Evolutionary conservation across 2,888 invertebrate genomes (phyloP), one percentile per base, ranked within the genome.

Genomic region (Teinopalpus imperialis): DNA sequence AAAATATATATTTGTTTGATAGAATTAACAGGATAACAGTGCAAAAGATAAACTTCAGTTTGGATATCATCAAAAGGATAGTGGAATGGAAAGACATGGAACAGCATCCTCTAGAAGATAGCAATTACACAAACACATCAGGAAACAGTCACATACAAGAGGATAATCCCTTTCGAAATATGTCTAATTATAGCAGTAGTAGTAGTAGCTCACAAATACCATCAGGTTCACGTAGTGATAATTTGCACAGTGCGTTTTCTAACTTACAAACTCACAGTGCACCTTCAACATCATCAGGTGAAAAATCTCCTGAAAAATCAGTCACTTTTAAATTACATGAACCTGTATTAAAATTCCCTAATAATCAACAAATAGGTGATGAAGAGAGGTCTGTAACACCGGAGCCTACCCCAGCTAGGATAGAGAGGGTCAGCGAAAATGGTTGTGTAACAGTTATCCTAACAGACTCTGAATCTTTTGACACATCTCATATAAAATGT

Each of bases 81-180:
- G 94, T 97, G 0, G 96, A 97, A 68, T 96, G 96, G 94, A 96
- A 95, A 66, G 96, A 97, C 76, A 83, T 93, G 16, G 93, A 94
- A 68, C 91, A 92, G 59, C 96, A 96, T 85, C 94, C 95, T 0
- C 71, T 95, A 24, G 95, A 96, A 66, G 95, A 95, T 49, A 90
- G 90, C 51, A 89, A 77, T 55, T 81, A 81, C 52, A 71, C 77
- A 30, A 81, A 81, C 54, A 71, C 81, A 59, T 69, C 66, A 12
- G 81, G 67, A n/a, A 71, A 60, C 39, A 69, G 65, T 47, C 79
- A 69, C 47, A 75, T 85, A n/a, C 83, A 81, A 51, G 86, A 82
- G 49, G 86, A 86, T 42, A 87, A 87, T 54, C 88, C 85, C 0
- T 87, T 83, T 55, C 66, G 86, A 52, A 80, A 75, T 70, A 76